Evolutionary conservation across 2,888 invertebrate genomes (phyloP).

Genomic region (Hypomecis punctinalis): DNA sequence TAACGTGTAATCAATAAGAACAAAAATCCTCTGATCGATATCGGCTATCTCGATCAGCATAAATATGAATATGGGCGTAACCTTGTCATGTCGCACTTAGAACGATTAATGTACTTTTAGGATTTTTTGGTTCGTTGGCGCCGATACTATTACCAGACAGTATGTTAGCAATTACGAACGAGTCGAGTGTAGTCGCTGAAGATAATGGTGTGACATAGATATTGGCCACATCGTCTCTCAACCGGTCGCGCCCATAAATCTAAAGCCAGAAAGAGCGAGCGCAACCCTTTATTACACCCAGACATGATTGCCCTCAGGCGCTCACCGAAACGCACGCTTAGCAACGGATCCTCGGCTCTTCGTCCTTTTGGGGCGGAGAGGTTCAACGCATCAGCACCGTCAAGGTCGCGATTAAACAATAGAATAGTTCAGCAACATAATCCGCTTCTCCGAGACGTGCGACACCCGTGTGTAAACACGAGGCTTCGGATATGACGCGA

Average conservation of each 20-base stretch:
- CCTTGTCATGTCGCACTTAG: conserved; percentile 67
- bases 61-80: conserved; percentile 74
- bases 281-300: conserved; percentile 81
- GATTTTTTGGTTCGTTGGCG: conserved; percentile 52
- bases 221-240: conserved; percentile 64
- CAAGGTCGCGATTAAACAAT: conserved; percentile 63
- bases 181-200: conserved; percentile 38
- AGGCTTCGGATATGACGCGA: conserved; percentile 48
- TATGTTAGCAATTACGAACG: conserved; percentile 63
- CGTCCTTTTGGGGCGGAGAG: conserved; percentile 57
- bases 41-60: conserved; percentile 65
- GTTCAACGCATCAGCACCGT: conserved; percentile 60
- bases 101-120: conserved; percentile 60
- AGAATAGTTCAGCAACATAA: conserved; percentile 59
- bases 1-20: conserved; percentile 52
- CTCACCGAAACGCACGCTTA: conserved; percentile 74
- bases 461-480: conserved; percentile 64
- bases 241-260: conserved; percentile 69
- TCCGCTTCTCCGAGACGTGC: conserved; percentile 55
- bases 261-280: conserved; percentile 72
- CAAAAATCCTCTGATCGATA: conserved; percentile 44
- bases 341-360: conserved; percentile 70
- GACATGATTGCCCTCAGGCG: conserved; percentile 83
- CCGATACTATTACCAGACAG: conserved; percentile 44
- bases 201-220: conserved; percentile 79